These are phyloP conservation scores for Papilio elwesi DNA, from an alignment of 2,888 invertebrate genomes.

Conservation along the genomic window DNA sequence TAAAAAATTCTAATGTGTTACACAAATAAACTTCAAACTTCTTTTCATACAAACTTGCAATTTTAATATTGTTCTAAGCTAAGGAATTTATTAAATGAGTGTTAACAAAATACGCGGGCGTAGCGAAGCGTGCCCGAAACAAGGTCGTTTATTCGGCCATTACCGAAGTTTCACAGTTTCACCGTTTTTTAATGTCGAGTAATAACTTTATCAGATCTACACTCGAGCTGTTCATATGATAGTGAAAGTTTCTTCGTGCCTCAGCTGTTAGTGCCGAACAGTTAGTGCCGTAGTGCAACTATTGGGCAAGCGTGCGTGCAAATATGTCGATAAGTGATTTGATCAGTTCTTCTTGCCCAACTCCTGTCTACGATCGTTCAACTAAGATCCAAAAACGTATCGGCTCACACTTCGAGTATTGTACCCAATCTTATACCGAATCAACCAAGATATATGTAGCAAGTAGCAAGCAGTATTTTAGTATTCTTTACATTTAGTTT, in stretches of 20 bases:
- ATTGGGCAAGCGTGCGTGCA: constrained; percentile 53
- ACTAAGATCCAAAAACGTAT: too few species aligned
- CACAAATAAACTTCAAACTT: constrained; percentile 17
- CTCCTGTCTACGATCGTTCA: constrained; percentile 11
- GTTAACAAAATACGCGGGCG: constrained; percentile 56
- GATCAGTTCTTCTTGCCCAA: constrained; percentile 50
- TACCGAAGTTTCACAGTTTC: constrained; percentile 59
- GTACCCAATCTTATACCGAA: too few species aligned
- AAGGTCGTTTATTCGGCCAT: constrained; percentile 60
- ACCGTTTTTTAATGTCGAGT: constrained; percentile 53
- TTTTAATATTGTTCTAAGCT: constrained; percentile 30
- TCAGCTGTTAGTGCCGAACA: constrained; percentile 31
- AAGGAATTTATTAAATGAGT: constrained; percentile 50
- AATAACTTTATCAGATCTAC: constrained; percentile 52
- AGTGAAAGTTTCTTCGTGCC: constrained; percentile 62
- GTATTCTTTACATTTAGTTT: too few species aligned
- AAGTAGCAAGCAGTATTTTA: too few species aligned
- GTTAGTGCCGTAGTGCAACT: constrained; percentile 12
- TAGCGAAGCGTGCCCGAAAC: constrained; percentile 61
- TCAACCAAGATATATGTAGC: too few species aligned
- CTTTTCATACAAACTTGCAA: constrained; percentile 26
- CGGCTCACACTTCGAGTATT: too few species aligned
- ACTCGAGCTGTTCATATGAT: constrained; percentile 54
- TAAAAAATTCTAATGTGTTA: neutral
- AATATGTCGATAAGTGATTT: constrained; percentile 57